Percentiles rank a stretch among this genome's conserved stretches.
These are phyloP conservation scores for Cheilosia urbana DNA, from an alignment of 2,888 invertebrate genomes.

Conservation along the genomic window DNA sequence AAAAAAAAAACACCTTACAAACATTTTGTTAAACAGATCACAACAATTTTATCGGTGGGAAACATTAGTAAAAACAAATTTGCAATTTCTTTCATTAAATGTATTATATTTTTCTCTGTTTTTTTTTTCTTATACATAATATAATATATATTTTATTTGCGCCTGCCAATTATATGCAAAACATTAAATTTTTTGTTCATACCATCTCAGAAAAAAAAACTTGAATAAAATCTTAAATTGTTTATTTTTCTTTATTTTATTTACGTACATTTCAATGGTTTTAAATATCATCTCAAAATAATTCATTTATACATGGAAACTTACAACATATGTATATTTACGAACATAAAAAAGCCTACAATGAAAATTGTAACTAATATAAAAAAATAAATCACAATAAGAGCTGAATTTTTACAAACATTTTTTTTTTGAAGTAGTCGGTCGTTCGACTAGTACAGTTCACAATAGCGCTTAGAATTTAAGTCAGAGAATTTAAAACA, in stretches of 20 bases:
- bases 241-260: slow-evolving; percentile 1
- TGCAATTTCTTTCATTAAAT: slow-evolving; percentile 44
- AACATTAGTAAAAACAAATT: neutral
- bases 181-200: slow-evolving; percentile 12
- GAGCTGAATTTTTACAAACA: slow-evolving; percentile 58
- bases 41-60: too few relatives aligned
- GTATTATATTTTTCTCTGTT: slow-evolving; percentile 52
- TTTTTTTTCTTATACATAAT: slow-evolving; percentile 47
- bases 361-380: slow-evolving; percentile 49
- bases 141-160: slow-evolving; percentile 46
- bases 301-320: neutral
- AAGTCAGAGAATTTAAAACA: too few relatives aligned
- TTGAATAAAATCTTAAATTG: slow-evolving; percentile 26
- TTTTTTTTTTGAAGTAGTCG: neutral
- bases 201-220: slow-evolving; percentile 20
- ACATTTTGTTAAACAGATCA: too few relatives aligned
- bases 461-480: too few relatives aligned
- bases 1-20: too few relatives aligned
- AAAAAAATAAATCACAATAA: slow-evolving; percentile 70
- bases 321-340: neutral
- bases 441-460: too few relatives aligned
- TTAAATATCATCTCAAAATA: slow-evolving; percentile 15
- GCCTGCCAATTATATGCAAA: slow-evolving; percentile 24
- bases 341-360: slow-evolving; percentile 11
- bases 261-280: slow-evolving; percentile 23